phyloP scores from a whole-genome alignment of 2,797 vertebrate genomes.

The Liparis tanakae region DNA sequence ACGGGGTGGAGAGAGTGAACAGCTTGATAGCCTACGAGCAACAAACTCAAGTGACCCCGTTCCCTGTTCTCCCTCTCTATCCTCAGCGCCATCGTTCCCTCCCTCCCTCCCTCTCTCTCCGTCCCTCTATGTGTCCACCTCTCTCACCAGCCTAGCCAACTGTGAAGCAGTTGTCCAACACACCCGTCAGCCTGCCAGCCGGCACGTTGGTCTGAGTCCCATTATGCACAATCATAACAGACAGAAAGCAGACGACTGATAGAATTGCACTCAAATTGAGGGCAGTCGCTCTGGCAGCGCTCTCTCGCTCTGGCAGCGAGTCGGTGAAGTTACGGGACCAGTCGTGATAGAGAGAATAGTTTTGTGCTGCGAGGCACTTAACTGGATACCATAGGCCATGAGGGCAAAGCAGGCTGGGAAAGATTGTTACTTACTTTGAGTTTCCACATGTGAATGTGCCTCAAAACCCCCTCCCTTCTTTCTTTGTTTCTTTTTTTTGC shows the following conservation, averaged over 20 bases:
- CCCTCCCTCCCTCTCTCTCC: constrained; percentile 48
- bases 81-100: constrained; percentile 62
- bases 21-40: constrained; percentile 81
- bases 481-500: constrained; percentile 31
- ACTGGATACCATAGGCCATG: constrained; percentile 69
- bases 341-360: constrained; percentile 37
- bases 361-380: constrained; percentile 48
- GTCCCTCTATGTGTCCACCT: constrained; percentile 39
- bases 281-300: constrained; percentile 43
- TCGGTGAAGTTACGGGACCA: constrained; percentile 29
- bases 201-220: constrained; percentile 70
- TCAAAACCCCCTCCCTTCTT: constrained; percentile 50
- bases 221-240: constrained; percentile 78
- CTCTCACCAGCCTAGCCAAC: constrained; percentile 70
- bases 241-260: constrained; percentile 74
- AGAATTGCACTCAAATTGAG: constrained; percentile 56
- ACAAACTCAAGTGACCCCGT: constrained; percentile 86
- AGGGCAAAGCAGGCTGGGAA: constrained; percentile 75
- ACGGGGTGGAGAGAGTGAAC: constrained; percentile 72
- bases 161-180: constrained; percentile 82
- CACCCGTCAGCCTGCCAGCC: constrained; percentile 75
- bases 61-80: constrained; percentile 69
- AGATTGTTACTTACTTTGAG: constrained; percentile 73
- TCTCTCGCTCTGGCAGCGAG: constrained; percentile 37
- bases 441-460: constrained; percentile 78